These are phyloP conservation scores for Drosophila phalerata DNA, from an alignment of 2,888 invertebrate species.

Conservation along the genomic window DNA sequence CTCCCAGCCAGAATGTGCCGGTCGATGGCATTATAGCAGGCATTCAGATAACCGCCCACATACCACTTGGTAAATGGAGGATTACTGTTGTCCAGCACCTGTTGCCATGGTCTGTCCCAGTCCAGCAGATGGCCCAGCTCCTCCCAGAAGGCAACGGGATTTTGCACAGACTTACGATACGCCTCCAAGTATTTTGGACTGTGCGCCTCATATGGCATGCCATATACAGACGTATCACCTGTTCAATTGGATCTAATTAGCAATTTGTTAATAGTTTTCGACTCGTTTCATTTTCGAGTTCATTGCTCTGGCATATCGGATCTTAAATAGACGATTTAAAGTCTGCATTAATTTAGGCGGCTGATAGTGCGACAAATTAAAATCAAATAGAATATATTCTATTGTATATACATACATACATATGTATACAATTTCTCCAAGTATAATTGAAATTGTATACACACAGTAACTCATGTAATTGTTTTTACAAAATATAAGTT, in stretches of 20 bases:
- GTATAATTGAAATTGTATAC: too few relatives aligned
- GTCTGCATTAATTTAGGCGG: slow-evolving; percentile 40
- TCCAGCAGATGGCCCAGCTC: slow-evolving; percentile 90
- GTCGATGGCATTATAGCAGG: slow-evolving; percentile 97
- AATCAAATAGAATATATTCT: slow-evolving; percentile 15
- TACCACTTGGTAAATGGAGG: slow-evolving; percentile 97
- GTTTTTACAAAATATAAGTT: too few relatives aligned
- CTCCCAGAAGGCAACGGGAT: slow-evolving; percentile 95
- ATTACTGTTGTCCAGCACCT: slow-evolving; percentile 93
- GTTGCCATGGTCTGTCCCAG: slow-evolving; percentile 94
- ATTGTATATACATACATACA: too few relatives aligned
- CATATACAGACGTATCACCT: slow-evolving; percentile 37
- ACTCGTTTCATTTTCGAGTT: slow-evolving; percentile 10
- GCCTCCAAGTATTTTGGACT: slow-evolving; percentile 88
- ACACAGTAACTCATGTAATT: too few relatives aligned
- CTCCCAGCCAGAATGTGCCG: slow-evolving; percentile 93
- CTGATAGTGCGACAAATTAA: slow-evolving; percentile 22
- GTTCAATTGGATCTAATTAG: slow-evolving; percentile 11
- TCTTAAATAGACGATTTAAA: slow-evolving; percentile 17
- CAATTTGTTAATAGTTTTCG: slow-evolving; percentile 34
- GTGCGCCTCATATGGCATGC: slow-evolving; percentile 78
- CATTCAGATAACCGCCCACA: slow-evolving; percentile 94
- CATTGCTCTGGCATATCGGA: slow-evolving; percentile 15
- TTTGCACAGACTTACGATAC: slow-evolving; percentile 89
- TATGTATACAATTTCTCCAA: too few relatives aligned